Percentiles rank a stretch among this genome's conserved stretches.
phyloP scores from a whole-genome alignment of 1,140 invertebrate species.

The Eriosoma lanigerum region DNA sequence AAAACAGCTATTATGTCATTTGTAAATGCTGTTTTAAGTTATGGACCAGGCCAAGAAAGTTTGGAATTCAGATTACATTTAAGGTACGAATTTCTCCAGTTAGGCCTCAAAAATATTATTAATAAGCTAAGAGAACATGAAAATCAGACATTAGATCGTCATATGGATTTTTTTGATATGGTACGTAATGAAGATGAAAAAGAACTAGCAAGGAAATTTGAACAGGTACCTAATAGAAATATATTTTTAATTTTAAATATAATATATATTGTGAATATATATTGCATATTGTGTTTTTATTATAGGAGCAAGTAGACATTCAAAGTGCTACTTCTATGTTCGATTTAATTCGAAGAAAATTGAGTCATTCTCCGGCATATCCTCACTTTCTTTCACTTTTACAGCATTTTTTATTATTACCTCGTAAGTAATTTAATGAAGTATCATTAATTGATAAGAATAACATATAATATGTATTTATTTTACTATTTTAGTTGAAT shows the following conservation, averaged over 20 bases:
- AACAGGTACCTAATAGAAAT: conserved; percentile 61
- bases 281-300: too few relatives aligned
- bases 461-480: not conserved
- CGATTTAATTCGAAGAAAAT: conserved; percentile 83
- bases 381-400: conserved; percentile 89
- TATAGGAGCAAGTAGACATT: conserved; percentile 86
- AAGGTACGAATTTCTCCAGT: conserved; percentile 94
- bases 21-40: conserved; percentile 94
- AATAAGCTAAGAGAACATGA: conserved; percentile 89
- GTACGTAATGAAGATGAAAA: conserved; percentile 95
- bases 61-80: conserved; percentile 94
- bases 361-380: conserved; percentile 90
- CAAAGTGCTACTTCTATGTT: conserved; percentile 94
- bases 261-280: not conserved
- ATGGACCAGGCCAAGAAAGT: conserved; percentile 93
- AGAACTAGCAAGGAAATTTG: conserved; percentile 87
- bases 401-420: conserved; percentile 87
- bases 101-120: conserved; percentile 94
- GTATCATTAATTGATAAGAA: not conserved
- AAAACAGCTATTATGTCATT: conserved; percentile 99
- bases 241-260: not conserved
- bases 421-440: conserved; percentile 68
- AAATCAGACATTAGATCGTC: conserved; percentile 87
- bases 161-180: conserved; percentile 97
- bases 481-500: conserved; percentile 65